These are phyloP conservation scores for Aurelia coerulea DNA, from an alignment of 30 jellyfish, hydroid and myxozoan species.

Conservation along the genomic window DNA sequence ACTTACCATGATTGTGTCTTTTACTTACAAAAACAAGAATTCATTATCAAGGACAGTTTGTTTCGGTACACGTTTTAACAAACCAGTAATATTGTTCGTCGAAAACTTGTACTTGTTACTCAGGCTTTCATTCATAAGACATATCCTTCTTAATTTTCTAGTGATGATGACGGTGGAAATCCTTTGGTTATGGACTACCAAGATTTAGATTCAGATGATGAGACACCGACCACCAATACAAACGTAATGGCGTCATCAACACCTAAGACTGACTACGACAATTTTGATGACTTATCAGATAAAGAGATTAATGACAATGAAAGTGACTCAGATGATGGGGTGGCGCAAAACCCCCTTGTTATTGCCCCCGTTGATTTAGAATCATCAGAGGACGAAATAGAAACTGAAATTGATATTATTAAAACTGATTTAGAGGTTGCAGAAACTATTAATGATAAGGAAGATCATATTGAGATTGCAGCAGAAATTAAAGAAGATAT, in stretches of 20 bases:
- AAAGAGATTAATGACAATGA: not conserved
- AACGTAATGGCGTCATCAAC: not conserved
- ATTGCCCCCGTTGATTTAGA: conserved; percentile 60
- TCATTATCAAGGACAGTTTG: no score
- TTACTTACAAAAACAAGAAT: no score
- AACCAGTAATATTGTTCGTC: no score
- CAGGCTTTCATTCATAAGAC: no score
- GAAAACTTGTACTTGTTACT: no score
- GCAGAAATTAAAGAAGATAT: not conserved
- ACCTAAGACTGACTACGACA: conserved; percentile 26
- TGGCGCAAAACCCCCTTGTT: conserved; percentile 68
- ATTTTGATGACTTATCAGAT: not conserved
- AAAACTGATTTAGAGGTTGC: not conserved
- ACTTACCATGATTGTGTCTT: no score
- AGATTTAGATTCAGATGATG: conserved; percentile 78
- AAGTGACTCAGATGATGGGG: conserved; percentile 42
- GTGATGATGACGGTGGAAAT: conserved; percentile 83
- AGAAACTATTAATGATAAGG: not conserved
- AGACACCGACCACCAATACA: conserved; percentile 37
- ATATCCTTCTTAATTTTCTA: not conserved
- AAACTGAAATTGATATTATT: not conserved
- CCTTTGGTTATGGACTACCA: conserved; percentile 77
- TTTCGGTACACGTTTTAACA: no score
- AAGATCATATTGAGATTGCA: not conserved
- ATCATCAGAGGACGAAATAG: conserved; percentile 55